phyloP scores from a whole-genome alignment of 2,113 vertebrate genomes.

The Ursus arctos region DNA sequence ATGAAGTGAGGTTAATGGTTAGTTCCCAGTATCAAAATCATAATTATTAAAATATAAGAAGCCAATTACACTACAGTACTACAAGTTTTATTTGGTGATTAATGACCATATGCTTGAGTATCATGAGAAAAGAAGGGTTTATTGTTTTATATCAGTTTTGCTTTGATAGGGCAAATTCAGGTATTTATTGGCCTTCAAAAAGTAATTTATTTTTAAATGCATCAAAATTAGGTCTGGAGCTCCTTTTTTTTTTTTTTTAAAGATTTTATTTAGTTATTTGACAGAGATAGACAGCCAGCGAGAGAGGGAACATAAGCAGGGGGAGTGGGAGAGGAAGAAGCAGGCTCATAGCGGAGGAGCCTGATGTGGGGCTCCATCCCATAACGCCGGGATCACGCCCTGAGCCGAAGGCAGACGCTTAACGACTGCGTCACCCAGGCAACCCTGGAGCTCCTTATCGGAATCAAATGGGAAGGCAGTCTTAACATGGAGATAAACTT shows the following conservation, averaged over 20 bases:
- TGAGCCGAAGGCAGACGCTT: too few species aligned
- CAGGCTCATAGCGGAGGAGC: too few species aligned
- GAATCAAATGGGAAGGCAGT: background rate
- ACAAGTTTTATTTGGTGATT: background rate
- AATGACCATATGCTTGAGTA: background rate
- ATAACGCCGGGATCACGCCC: too few species aligned
- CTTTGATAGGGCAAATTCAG: constrained; percentile 9
- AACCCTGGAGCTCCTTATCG: background rate
- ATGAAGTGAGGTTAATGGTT: constrained; percentile 27
- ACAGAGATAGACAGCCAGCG: too few species aligned
- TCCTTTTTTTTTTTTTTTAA: background rate
- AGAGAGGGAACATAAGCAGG: too few species aligned
- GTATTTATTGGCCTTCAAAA: constrained; percentile 28
- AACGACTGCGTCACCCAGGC: too few species aligned
- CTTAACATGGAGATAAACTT: background rate
- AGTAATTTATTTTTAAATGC: constrained; percentile 31
- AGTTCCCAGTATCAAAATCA: background rate
- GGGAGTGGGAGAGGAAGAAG: too few species aligned
- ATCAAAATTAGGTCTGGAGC: background rate
- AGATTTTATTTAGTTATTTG: too few species aligned
- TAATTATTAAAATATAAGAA: constrained; percentile 16
- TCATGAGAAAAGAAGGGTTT: background rate
- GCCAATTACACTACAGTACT: background rate
- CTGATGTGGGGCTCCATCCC: too few species aligned
- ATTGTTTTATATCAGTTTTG: background rate